phyloP scores from a whole-genome alignment of 53 echinoderm and acorn worm species.

The Glandiceps talaboti region DNA sequence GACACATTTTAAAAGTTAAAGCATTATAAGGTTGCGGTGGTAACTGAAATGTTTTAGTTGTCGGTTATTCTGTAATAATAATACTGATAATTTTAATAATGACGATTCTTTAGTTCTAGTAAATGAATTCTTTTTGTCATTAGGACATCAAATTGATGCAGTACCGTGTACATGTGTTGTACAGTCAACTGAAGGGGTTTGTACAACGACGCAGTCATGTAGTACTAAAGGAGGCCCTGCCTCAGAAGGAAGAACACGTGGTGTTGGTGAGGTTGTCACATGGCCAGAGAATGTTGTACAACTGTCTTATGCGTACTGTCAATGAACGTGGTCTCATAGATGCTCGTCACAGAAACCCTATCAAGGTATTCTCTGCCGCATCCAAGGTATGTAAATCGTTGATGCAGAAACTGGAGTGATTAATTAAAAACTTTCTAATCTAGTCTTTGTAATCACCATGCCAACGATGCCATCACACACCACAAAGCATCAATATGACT shows the following conservation, averaged over 20 bases:
- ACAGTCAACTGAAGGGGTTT: constrained; percentile 67
- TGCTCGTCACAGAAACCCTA: constrained; percentile 80
- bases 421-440: no score
- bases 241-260: constrained; percentile 77
- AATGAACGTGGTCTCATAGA: constrained; percentile 76
- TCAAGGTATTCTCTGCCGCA: constrained; percentile 92
- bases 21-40: no score
- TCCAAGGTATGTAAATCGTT: constrained; percentile 77
- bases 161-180: constrained; percentile 76
- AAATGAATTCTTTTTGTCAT: no score
- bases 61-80: no score
- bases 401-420: no score
- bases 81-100: no score
- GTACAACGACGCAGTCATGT: constrained; percentile 83
- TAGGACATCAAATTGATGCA: constrained; percentile 86
- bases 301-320: constrained; percentile 90
- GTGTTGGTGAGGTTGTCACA: constrained; percentile 68
- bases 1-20: no score
- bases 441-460: no score
- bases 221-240: constrained; percentile 55
- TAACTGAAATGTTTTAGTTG: no score
- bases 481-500: no score
- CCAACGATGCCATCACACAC: no score
- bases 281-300: constrained; percentile 77
- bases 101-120: no score